Conservation (phyloP, 2,888 invertebrate species). For the Cheilosia variabilis region DNA sequence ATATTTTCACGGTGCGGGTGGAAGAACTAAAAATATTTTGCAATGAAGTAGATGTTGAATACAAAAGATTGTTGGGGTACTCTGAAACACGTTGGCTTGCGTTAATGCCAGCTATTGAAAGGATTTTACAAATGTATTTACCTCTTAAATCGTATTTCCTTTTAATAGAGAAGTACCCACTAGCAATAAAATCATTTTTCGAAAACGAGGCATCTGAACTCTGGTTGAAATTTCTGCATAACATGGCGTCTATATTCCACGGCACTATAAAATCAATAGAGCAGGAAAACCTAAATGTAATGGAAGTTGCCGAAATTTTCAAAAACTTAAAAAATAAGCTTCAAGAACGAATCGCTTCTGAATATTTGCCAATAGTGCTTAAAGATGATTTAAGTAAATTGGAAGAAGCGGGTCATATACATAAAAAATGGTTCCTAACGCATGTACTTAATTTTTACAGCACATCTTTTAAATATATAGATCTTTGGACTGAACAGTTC, state of each 20-base stretch:
- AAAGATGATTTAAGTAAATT: too few relatives aligned
- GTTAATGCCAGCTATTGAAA: slow-evolving; percentile 3
- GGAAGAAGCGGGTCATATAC: too few relatives aligned
- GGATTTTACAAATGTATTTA: slow-evolving; percentile 21
- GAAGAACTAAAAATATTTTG: slow-evolving; percentile 16
- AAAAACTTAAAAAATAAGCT: slow-evolving; percentile 32
- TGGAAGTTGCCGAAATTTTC: slow-evolving; percentile 27
- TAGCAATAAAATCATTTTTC: slow-evolving; percentile 11
- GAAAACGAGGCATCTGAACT: slow-evolving; percentile 10
- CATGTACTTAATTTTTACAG: slow-evolving; percentile 12
- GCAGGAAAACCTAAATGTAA: slow-evolving; percentile 38
- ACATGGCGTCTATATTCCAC: slow-evolving; percentile 27
- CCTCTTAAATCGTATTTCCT: slow-evolving; percentile 10
- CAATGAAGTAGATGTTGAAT: slow-evolving; percentile 19
- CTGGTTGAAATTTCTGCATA: slow-evolving; percentile 22
- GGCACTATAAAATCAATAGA: slow-evolving; percentile 25
- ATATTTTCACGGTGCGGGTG: slow-evolving; percentile 15
- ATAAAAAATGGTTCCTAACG: neutral
- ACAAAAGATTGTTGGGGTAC: slow-evolving; percentile 23
- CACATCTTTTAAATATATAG: slow-evolving; percentile 20
- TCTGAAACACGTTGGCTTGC: slow-evolving; percentile 14
- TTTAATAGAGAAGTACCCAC: neutral
- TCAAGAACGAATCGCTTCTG: slow-evolving; percentile 15
- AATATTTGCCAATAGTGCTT: slow-evolving; percentile 4
- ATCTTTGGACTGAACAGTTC: slow-evolving; percentile 18